A percentile compares a stretch with the other conserved stretches of the same genome.
Evolutionary conservation across 2,888 invertebrate genomes (phyloP).

Genomic region (Ormyrus nitidulus): DNA sequence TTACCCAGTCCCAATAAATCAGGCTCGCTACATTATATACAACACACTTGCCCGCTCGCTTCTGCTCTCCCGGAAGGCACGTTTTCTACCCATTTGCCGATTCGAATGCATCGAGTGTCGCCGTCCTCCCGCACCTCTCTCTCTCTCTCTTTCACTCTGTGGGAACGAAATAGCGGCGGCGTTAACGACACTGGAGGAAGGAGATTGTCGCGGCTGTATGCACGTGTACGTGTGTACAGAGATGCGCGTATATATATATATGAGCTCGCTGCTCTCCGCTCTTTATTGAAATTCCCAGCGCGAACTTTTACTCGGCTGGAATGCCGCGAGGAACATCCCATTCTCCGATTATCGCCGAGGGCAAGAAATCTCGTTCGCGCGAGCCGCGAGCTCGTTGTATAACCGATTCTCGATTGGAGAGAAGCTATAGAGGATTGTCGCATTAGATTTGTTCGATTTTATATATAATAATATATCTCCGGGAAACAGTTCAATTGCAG

Average conservation of each 20-base stretch:
- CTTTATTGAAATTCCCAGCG: constrained; percentile 70
- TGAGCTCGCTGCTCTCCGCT: constrained; percentile 52
- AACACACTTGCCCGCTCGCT: too few species aligned
- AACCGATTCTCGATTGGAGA: neutral
- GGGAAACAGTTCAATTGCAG: constrained; percentile 16
- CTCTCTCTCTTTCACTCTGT: neutral
- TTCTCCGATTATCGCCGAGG: constrained; percentile 20
- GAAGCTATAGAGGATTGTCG: neutral
- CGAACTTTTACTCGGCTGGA: constrained; percentile 59
- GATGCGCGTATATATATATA: neutral
- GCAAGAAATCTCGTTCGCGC: neutral
- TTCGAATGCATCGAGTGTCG: constrained; percentile 50
- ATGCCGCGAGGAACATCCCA: constrained; percentile 16
- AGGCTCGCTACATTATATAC: neutral
- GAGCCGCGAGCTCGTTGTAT: neutral
- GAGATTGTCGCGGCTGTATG: neutral
- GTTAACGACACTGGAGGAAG: neutral
- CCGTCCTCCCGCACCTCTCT: neutral
- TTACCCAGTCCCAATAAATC: constrained; percentile 5
- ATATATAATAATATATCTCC: neutral
- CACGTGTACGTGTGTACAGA: neutral
- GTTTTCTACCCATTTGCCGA: constrained; percentile 51
- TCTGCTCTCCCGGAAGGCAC: constrained; percentile 61
- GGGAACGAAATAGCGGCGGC: constrained; percentile 2
- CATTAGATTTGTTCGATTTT: constrained; percentile 3